Evolutionary conservation across 2,888 invertebrate genomes (phyloP).

Genomic region (Heteromurus nitidus): DNA sequence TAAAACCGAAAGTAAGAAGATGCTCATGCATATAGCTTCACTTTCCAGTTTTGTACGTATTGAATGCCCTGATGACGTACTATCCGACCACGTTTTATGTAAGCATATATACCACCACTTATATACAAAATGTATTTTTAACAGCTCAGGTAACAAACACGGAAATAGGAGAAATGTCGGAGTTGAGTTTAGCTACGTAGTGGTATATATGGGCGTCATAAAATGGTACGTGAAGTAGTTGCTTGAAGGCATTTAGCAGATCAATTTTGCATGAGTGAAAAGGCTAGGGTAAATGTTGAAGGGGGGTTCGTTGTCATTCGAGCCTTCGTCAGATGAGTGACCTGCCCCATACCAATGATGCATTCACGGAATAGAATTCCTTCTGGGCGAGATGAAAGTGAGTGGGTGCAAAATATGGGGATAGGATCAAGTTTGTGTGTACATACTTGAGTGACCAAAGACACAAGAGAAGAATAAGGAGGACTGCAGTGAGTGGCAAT

Average conservation of each 20-base stretch:
- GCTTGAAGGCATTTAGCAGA: background rate
- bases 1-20: background rate
- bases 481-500: background rate
- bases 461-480: background rate
- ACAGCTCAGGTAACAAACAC: background rate
- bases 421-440: conserved; percentile 20
- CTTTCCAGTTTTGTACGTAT: background rate
- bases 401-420: background rate
- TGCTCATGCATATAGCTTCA: background rate
- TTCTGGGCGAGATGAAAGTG: background rate
- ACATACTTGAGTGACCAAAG: conserved; percentile 26
- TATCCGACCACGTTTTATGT: no score
- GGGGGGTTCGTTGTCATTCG: conserved; percentile 21
- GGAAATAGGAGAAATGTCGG: background rate
- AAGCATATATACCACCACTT: no score
- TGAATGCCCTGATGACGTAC: background rate
- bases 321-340: conserved; percentile 26
- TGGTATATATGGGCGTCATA: background rate
- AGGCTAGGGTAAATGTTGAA: conserved; percentile 1
- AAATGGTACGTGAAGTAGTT: background rate
- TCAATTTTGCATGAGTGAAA: conserved; percentile 18
- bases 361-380: conserved; percentile 10
- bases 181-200: background rate
- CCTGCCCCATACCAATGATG: no score
- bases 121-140: no score